Base-by-base conservation (phyloP, 2,113 vertebrate species). In the Muscicapa adusta region DNA sequence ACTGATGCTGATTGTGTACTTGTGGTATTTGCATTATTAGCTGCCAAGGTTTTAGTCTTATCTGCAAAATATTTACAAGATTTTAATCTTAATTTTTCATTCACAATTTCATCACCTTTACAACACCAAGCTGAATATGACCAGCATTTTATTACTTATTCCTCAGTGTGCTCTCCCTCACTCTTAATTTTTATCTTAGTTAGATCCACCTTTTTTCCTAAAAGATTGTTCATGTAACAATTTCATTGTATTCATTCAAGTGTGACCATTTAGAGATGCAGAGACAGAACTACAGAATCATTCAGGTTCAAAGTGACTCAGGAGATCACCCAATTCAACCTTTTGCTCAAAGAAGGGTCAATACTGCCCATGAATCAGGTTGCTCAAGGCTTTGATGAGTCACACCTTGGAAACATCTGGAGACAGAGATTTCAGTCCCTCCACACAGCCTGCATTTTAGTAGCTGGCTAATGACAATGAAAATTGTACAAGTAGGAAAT, bases 1-100 rank as follows among this genome's bases (percentile, higher is more conserved):
- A 98, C 92, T 10, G 96, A 97, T 86, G 98, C 54, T 14, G 98
- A 93, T 15, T 97, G 98, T 28, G 97, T 83, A 91, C 97, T 97
- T 51, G 98, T 97, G 92, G 97, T 98, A 98, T 96, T 98, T 66
- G 94, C 70, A 80, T 96, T 98, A 92, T 98, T 99, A 96, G 98
- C 97, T 65, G 98, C 87, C 31, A 98, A 82, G 8, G 98, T 96
- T 96, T 99, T 99, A 97, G 96, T 98, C 93, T 99, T 99, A 89
- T 99, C 99, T 99, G 97, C 36, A 95, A 89, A 91, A 95, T 31
- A 75, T 53, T 86, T 51, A 66, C 29, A 85, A 48, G 31, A 81
- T 19, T 73, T 91, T 54, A 40, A 81, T 79, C 42, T 71, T 74
- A 1, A 81, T 40, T 51, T 56, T 85, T 70, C 13, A 71, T 36